Conservation (phyloP, 2,888 invertebrate species). For the Diloba caeruleocephala region DNA sequence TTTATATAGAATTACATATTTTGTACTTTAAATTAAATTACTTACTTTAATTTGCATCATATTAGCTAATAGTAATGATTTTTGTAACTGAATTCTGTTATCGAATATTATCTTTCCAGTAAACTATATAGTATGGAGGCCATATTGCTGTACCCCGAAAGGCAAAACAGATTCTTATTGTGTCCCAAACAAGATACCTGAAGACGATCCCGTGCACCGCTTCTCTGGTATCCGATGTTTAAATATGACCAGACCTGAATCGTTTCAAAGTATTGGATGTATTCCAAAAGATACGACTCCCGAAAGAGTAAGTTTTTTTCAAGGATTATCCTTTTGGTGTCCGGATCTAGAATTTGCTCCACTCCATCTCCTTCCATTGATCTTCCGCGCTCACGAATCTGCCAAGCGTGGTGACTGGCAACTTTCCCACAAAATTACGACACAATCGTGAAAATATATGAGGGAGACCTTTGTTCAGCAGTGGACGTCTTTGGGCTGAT, state of each 20-base stretch:
- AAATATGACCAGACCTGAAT: conserved; percentile 68
- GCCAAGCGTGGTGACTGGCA: too few relatives aligned
- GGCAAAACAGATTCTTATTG: conserved; percentile 62
- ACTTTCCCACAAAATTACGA: too few relatives aligned
- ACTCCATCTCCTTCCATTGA: neutral
- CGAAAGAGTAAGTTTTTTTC: conserved; percentile 60
- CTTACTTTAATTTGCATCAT: too few relatives aligned
- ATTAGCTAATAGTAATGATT: too few relatives aligned
- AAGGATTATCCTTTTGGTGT: too few relatives aligned
- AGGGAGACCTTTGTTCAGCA: too few relatives aligned
- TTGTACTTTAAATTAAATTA: too few relatives aligned
- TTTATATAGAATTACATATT: too few relatives aligned
- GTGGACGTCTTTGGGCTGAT: too few relatives aligned
- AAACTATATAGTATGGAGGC: conserved; percentile 64
- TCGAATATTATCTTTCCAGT: conserved; percentile 46
- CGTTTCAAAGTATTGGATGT: conserved; percentile 68
- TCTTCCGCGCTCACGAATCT: too few relatives aligned
- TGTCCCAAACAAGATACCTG: conserved; percentile 61
- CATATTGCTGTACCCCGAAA: conserved; percentile 62
- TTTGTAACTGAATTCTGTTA: neutral
- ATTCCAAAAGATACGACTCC: conserved; percentile 58
- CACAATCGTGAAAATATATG: too few relatives aligned
- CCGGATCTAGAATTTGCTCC: too few relatives aligned
- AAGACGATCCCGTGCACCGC: conserved; percentile 68
- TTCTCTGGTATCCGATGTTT: conserved; percentile 65